phyloP scores from a whole-genome alignment of 2,113 vertebrate species.

The Myiagra hebetior region DNA sequence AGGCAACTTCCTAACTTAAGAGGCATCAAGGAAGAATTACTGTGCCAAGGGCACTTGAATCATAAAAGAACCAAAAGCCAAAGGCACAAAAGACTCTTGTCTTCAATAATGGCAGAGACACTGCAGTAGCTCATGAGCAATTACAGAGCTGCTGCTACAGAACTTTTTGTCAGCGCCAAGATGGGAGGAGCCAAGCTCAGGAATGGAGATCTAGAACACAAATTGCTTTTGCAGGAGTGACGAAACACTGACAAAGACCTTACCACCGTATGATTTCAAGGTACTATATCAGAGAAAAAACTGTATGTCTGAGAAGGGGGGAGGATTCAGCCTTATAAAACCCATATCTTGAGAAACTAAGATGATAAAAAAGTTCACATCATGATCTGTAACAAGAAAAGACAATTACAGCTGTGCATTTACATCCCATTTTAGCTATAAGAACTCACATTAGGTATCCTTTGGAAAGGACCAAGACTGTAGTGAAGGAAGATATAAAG shows the following conservation, averaged over 20 bases:
- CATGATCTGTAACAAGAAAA: not conserved
- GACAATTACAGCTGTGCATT: not conserved
- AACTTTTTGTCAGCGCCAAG: not conserved
- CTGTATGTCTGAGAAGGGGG: accelerated
- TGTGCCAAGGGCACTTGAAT: not conserved
- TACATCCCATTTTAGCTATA: not conserved
- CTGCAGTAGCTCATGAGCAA: not conserved
- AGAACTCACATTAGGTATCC: not conserved
- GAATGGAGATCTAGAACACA: not conserved
- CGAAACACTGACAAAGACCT: not conserved
- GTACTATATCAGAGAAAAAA: not conserved
- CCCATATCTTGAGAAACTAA: not conserved
- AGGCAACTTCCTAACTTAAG: not conserved
- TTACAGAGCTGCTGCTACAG: not conserved
- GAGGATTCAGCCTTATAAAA: not conserved
- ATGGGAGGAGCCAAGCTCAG: not conserved
- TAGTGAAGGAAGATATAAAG: not conserved
- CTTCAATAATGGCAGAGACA: not conserved
- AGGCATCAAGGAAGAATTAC: not conserved
- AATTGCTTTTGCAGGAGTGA: not conserved
- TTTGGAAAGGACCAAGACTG: not conserved
- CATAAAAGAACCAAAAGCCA: not conserved
- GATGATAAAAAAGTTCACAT: not conserved
- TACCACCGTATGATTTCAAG: not conserved
- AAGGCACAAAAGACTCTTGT: not conserved